Percentiles rank a stretch among this genome's conserved stretches.
Evolutionary conservation across 2,797 vertebrate genomes (phyloP).

Genomic region (Hafferia zeledoni): DNA sequence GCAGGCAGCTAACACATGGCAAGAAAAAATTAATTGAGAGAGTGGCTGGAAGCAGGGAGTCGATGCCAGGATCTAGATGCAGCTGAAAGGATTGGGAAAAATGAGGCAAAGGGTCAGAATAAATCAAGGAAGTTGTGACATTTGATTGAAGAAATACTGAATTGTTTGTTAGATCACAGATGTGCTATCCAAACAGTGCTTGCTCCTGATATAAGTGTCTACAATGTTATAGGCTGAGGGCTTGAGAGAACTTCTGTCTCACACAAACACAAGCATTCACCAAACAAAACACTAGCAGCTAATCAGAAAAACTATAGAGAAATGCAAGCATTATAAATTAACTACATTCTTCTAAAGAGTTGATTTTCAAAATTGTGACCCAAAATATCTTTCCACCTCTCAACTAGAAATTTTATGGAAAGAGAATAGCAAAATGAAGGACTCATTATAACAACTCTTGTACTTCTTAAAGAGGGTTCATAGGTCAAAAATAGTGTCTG

Average conservation of each 20-base stretch:
- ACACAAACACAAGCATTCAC: not conserved
- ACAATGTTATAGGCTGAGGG: not conserved
- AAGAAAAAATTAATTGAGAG: not conserved
- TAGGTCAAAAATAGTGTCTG: not conserved
- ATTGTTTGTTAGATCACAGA: rapidly evolving
- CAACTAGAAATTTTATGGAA: not conserved
- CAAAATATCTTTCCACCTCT: not conserved
- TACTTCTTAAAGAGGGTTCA: not conserved
- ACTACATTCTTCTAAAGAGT: not conserved
- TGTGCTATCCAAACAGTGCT: rapidly evolving
- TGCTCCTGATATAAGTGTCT: not conserved
- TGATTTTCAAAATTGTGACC: not conserved
- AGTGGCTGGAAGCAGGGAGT: not conserved
- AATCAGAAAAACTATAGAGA: not conserved
- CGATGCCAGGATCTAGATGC: not conserved
- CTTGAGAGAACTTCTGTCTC: not conserved
- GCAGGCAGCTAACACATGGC: not conserved
- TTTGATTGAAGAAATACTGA: not conserved
- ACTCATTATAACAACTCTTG: not conserved
- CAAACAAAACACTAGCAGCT: not conserved
- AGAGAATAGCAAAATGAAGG: not conserved
- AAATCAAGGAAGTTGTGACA: not conserved
- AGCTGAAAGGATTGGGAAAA: not conserved
- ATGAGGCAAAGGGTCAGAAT: not conserved
- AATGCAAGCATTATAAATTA: not conserved